Evolutionary conservation across 2,113 vertebrate genomes (phyloP).

Genomic region (Cavia porcellus): DNA sequence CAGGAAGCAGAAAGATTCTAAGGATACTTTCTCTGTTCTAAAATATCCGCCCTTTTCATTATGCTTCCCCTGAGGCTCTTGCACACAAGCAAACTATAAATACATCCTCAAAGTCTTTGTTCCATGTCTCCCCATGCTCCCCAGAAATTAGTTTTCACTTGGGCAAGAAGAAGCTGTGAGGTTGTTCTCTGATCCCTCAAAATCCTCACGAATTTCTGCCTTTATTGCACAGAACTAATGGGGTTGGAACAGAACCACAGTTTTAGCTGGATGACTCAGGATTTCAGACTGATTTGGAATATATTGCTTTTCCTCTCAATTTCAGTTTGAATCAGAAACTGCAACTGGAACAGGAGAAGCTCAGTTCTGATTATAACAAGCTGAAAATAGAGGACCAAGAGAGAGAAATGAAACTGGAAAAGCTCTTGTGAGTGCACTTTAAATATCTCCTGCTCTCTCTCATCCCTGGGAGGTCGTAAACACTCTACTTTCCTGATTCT

Average conservation of each 20-base stretch:
- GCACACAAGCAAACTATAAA: conserved; percentile 65
- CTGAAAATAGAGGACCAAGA: conserved; percentile 94
- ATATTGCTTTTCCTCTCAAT: conserved; percentile 66
- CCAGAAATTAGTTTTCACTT: conserved; percentile 74
- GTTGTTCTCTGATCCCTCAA: conserved; percentile 58
- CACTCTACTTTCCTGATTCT: neutral
- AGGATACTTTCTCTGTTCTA: neutral
- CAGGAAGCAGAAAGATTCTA: neutral
- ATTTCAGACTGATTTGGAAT: conserved; percentile 61
- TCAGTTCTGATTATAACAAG: conserved; percentile 94
- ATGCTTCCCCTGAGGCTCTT: conserved; percentile 44
- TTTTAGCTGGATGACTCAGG: conserved; percentile 50
- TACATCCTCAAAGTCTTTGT: conserved; percentile 58
- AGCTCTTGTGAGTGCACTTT: conserved; percentile 90
- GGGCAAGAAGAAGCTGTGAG: conserved; percentile 57
- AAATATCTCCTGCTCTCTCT: neutral
- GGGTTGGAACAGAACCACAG: conserved; percentile 45
- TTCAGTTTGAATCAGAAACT: conserved; percentile 94
- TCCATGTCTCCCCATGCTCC: conserved; percentile 54
- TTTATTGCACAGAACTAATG: conserved; percentile 67
- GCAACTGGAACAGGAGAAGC: conserved; percentile 94
- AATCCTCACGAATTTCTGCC: conserved; percentile 51
- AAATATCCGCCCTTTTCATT: conserved; percentile 48
- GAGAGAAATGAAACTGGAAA: conserved; percentile 93
- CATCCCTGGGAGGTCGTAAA: neutral